Percentiles rank a stretch among this genome's conserved stretches.
Conservation (phyloP, 37 sponge, comb jelly and placozoan species). For the Amphimedon queenslandica region DNA sequence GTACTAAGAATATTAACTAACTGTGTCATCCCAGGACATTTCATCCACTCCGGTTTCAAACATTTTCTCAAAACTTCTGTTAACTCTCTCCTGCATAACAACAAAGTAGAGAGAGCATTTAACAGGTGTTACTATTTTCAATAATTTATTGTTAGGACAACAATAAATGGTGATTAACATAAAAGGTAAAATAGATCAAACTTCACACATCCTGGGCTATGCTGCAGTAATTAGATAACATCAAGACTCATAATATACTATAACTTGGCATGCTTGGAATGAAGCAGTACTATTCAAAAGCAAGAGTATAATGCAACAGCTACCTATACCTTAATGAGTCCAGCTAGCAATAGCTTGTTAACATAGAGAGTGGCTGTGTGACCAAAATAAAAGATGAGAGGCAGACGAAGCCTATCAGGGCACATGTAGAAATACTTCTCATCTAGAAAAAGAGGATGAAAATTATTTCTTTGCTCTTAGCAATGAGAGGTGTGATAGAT, state of each 20-base stretch:
- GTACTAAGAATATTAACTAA: slow-evolving; percentile 25
- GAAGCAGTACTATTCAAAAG: no score
- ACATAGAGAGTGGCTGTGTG: slow-evolving; percentile 41
- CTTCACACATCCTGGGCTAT: not conserved
- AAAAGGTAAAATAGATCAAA: no score
- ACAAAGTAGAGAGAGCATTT: no score
- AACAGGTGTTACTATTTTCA: no score
- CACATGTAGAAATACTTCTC: slow-evolving; percentile 23
- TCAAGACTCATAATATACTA: no score
- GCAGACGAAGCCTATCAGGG: slow-evolving; percentile 25
- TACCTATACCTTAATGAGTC: slow-evolving; percentile 11
- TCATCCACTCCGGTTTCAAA: slow-evolving; percentile 90
- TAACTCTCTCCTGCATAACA: slow-evolving; percentile 56
- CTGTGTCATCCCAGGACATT: slow-evolving; percentile 84
- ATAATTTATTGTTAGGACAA: not conserved
- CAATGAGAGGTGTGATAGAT: no score
- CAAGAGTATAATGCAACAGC: not conserved
- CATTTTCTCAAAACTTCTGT: slow-evolving; percentile 43
- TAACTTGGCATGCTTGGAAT: no score
- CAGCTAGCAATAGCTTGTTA: slow-evolving; percentile 38
- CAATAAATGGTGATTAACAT: not conserved
- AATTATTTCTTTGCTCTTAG: no score
- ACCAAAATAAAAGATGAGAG: slow-evolving; percentile 30
- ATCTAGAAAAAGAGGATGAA: no score
- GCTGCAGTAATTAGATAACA: not conserved